Percentiles rank a stretch among this genome's conserved stretches.
Conservation (phyloP, 2,797 vertebrate species). For the Furcifer pardalis region DNA sequence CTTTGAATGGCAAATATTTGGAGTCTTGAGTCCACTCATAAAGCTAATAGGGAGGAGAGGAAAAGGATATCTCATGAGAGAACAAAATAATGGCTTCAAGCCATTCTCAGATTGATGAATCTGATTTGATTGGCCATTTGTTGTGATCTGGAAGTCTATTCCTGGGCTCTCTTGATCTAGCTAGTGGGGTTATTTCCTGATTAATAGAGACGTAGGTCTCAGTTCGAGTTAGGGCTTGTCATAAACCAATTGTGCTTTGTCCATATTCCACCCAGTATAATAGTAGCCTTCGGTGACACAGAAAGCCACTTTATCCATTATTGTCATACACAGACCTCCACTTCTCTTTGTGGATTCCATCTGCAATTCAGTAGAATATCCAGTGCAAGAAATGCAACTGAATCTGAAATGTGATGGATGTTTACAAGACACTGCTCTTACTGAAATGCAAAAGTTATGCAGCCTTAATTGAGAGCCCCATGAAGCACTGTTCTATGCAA, state of each 20-base stretch:
- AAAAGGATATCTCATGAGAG: too few relatives aligned
- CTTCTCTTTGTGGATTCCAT: constrained; percentile 17
- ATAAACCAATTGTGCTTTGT: background rate
- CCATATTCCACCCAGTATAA: background rate
- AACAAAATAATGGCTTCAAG: background rate
- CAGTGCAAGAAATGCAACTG: constrained; percentile 22
- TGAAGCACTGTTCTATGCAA: background rate
- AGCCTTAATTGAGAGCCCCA: background rate
- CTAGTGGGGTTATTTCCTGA: background rate
- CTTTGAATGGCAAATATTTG: background rate
- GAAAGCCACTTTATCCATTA: constrained; percentile 57
- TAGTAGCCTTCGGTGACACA: constrained; percentile 32
- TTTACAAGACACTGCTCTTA: constrained; percentile 11
- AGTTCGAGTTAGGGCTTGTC: background rate
- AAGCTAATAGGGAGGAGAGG: background rate
- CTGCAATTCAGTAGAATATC: background rate
- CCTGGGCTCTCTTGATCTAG: too few relatives aligned
- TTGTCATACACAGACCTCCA: constrained; percentile 30
- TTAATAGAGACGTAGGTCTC: background rate
- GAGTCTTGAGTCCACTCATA: background rate
- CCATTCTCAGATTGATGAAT: background rate
- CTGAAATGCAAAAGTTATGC: constrained; percentile 12
- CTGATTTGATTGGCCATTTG: background rate
- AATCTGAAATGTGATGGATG: constrained; percentile 14
- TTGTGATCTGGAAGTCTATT: background rate